Evolutionary conservation across 1,140 invertebrate species (phyloP), one percentile per base, ranked within the genome.

Genomic region (Drosophila rufa): DNA sequence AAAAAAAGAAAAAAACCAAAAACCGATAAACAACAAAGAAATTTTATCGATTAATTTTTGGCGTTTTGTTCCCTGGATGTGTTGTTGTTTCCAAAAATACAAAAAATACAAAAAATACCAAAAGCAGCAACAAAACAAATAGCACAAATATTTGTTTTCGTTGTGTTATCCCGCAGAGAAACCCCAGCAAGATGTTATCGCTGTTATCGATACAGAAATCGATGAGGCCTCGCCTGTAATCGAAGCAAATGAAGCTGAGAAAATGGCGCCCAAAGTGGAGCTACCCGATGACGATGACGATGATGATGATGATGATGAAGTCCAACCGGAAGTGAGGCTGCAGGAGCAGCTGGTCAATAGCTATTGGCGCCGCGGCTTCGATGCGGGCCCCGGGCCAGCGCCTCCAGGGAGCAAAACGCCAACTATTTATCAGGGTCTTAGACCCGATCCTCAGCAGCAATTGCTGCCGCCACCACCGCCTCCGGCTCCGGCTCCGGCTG

Each of bases 331-430:
- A 22, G 33, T 42, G 14, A 17, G 27, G 30, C 48, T 57, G 46
- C 43, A 19, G 38, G 96, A 96, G 93, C 96, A 96, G 92, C 96
- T 96, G 77, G 96, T 96, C 75, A 95, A 96, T 76, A 96, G 60
- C 51, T 92, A 96, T 92, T 97, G 96, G 96, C 94, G 96, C 90
- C 94, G 95, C 82, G 95, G 95, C 79, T 94, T 96, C 83, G 95
- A 96, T 67, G 27, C 33, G 3, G 33, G 9, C 3, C 11, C 33
- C 12, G 33, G n/a, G n/a, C n/a, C 83, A 61, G 15, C 80, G 15
- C 65, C 75, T 11, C 69, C 71, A 71, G 64, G 55, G 47, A 82
- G 79, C 81, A 89, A 85, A 82, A 85, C 83, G 89, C 83, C 87
- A 82, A 87, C 79, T 76, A 74, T 80, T 67, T 90, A 91, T 84